Conservation (phyloP, 2,113 vertebrate genomes). For the Pavo muticus region DNA sequence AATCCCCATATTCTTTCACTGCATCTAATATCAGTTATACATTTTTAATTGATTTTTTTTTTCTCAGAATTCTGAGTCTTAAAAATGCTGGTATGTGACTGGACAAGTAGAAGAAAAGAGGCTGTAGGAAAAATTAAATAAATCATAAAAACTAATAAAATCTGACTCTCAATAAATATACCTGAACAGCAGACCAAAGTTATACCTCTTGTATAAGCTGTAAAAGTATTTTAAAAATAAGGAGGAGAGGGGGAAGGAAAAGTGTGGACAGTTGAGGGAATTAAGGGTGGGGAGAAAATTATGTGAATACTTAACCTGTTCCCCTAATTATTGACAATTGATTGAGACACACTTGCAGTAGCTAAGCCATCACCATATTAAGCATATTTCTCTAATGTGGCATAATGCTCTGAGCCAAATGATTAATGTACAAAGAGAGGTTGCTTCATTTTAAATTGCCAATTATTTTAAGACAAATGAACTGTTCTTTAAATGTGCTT, state of each 20-base stretch:
- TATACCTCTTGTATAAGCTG: not conserved
- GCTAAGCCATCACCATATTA: not conserved
- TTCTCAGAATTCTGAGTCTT: not conserved
- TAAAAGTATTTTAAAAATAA: not conserved
- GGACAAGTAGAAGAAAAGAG: not conserved
- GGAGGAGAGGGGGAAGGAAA: accelerated
- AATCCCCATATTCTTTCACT: not conserved
- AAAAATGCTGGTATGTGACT: not conserved
- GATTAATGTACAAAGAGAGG: not conserved
- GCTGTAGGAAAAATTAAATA: not conserved
- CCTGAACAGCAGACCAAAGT: not conserved
- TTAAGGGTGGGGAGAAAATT: not conserved
- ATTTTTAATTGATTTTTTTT: not conserved
- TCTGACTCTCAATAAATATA: not conserved
- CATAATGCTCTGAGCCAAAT: not conserved
- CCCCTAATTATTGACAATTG: not conserved
- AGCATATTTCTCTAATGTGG: not conserved
- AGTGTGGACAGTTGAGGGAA: not conserved
- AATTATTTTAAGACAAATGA: not conserved
- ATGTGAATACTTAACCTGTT: not conserved
- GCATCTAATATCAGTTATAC: not conserved
- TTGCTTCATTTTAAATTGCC: not conserved
- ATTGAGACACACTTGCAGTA: not conserved
- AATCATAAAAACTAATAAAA: not conserved
- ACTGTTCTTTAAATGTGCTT: not conserved